Evolutionary conservation across 2,888 invertebrate genomes (phyloP).

Genomic region (Acheta domesticus): DNA sequence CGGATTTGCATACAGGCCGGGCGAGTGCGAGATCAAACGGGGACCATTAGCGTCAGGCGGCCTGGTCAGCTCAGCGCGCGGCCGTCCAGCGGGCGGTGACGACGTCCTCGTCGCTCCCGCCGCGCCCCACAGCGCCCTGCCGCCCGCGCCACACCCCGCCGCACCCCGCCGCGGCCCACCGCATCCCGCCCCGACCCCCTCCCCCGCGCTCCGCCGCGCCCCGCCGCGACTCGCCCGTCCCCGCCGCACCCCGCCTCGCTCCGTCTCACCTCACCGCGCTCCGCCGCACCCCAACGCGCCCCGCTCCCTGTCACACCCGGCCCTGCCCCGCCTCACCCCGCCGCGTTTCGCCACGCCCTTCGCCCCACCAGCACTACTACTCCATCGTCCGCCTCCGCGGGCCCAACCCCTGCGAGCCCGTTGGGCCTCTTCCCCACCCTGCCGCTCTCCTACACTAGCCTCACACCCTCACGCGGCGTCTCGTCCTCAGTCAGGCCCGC

Average conservation of each 20-base stretch:
- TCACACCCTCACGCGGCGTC: too few relatives aligned
- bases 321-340: not conserved
- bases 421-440: not conserved
- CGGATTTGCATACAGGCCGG: constrained; percentile 18
- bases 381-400: not conserved
- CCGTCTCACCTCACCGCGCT: not conserved
- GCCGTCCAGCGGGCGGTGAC: not conserved
- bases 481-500: too few relatives aligned
- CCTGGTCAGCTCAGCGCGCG: constrained; percentile 6
- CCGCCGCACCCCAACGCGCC: not conserved
- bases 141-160: not conserved
- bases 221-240: not conserved
- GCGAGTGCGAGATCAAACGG: constrained; percentile 9
- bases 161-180: not conserved
- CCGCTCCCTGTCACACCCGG: too few relatives aligned
- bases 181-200: not conserved
- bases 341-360: not conserved
- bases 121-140: not conserved
- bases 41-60: constrained; percentile 1
- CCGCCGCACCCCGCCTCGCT: not conserved
- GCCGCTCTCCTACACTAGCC: not conserved
- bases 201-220: not conserved
- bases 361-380: not conserved
- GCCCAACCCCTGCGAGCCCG: not conserved
- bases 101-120: not conserved